A percentile compares a stretch with the other conserved stretches of the same genome.
phyloP scores from a whole-genome alignment of 1,140 invertebrate species.

The Platyscapa corneri region DNA sequence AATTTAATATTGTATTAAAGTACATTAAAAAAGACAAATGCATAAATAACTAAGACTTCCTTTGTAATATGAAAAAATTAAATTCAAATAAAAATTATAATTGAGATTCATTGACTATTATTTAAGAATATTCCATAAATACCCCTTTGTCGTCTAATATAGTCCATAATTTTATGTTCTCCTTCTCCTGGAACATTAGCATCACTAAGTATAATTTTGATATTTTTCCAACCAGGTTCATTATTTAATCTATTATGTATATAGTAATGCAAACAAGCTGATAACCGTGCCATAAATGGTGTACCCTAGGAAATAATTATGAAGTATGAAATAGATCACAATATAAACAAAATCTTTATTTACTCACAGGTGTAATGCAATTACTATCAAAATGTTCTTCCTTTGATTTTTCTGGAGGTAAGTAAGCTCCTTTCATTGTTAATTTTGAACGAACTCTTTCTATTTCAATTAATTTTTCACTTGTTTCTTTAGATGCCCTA shows the following conservation, averaged over 20 bases:
- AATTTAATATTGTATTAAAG: too few relatives aligned
- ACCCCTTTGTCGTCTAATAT: slow-evolving; percentile 94
- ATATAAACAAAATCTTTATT: neutral
- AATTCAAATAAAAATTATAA: neutral
- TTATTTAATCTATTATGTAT: slow-evolving; percentile 95
- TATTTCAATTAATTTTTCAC: slow-evolving; percentile 93
- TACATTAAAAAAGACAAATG: too few relatives aligned
- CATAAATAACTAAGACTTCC: too few relatives aligned
- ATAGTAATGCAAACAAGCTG: slow-evolving; percentile 96
- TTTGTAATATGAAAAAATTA: too few relatives aligned
- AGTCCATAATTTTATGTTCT: slow-evolving; percentile 99
- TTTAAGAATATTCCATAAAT: slow-evolving; percentile 18
- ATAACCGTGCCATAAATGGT: slow-evolving; percentile 97
- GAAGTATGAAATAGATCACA: neutral
- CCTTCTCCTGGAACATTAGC: slow-evolving; percentile 99
- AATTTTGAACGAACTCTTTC: slow-evolving; percentile 85
- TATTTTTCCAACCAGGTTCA: slow-evolving; percentile 95
- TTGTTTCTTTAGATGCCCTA: slow-evolving; percentile 95
- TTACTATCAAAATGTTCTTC: slow-evolving; percentile 98
- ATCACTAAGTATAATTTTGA: slow-evolving; percentile 98
- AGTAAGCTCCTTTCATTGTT: slow-evolving; percentile 81
- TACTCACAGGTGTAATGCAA: slow-evolving; percentile 92
- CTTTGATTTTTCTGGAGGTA: slow-evolving; percentile 94
- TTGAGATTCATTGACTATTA: neutral
- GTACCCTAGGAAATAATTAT: slow-evolving; percentile 81